Evolutionary conservation across 2,113 vertebrate genomes (phyloP).

Genomic region (Thamnophis sirtalis): DNA sequence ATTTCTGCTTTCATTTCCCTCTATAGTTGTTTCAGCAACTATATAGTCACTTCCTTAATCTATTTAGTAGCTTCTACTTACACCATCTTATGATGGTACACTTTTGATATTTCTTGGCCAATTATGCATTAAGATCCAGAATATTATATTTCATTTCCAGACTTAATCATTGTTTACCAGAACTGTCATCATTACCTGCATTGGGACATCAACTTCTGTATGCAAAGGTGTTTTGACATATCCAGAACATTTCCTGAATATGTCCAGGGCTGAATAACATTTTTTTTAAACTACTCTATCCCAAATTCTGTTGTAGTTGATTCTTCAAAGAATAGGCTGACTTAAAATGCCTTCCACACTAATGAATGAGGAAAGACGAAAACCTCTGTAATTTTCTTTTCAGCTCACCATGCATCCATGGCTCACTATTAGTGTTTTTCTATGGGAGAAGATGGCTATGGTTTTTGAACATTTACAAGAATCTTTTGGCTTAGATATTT

Average conservation of each 20-base stretch:
- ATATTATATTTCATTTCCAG: not conserved
- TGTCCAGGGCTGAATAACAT: not conserved
- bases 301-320: not conserved
- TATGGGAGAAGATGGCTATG: not conserved
- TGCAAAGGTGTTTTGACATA: not conserved
- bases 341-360: not conserved
- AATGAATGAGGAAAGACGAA: not conserved
- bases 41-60: not conserved
- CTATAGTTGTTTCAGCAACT: not conserved
- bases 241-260: not conserved
- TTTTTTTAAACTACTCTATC: not conserved
- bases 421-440: not conserved
- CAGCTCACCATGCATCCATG: not conserved
- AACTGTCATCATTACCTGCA: not conserved
- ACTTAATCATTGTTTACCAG: not conserved
- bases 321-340: not conserved
- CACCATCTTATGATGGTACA: not conserved
- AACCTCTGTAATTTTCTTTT: not conserved
- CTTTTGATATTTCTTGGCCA: not conserved
- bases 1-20: not conserved
- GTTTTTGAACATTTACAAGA: not conserved
- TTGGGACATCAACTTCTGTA: not conserved
- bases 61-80: not conserved
- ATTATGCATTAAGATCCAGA: not conserved
- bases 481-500: not conserved